Evolutionary conservation across 2,113 vertebrate species (phyloP), one percentile per base, ranked within the genome.

Genomic region (Odontophorus gujanensis): DNA sequence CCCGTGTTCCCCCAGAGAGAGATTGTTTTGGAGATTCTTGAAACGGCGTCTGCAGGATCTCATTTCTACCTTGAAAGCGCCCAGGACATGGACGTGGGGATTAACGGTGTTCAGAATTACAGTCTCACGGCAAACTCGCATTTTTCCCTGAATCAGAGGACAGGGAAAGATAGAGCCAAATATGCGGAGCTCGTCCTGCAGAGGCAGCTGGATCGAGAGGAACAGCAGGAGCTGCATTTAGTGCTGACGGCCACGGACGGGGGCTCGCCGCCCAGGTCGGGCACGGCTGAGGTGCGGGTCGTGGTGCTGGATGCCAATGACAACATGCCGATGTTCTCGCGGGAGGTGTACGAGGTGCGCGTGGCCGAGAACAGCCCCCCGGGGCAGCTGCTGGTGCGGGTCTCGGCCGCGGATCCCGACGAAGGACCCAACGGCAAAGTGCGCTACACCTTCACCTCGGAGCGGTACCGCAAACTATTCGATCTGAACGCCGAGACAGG

Each of bases 1-100:
- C 98, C 98, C 0, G 45, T 59, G 12, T 99, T 99, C 90, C 75
- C 90, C 4, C 81, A 97, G 42, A 96, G 96, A 26, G 85, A 96
- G 19, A 83, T 97, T 30, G 32, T 96, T 47, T 79, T 98, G 72
- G 0, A 98, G 5, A 97, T 98, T 65, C 36, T 0, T 0, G 97
- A 98, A 72, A 97, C 86, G 0, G 3, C 89, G 47, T 32, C 92
- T 9, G 57, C 71, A 1, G 97, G 96, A 6, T 73, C 96, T 1
- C 88, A 71, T 3, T 97, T 98, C 5, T 94, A 80, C 3, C 24
- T 98, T 21, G 96, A 97, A 30, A 93, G 34, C 0, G 97, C 97
- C 0, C 45, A 9, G 3, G 97, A 98, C 67, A 91, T 57, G 53
- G 97, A 97, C 34, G 66, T 95, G 22, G 97, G 97, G 28, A 69